Evolutionary conservation across 2,113 vertebrate species (phyloP).

Genomic region (Cavia porcellus): DNA sequence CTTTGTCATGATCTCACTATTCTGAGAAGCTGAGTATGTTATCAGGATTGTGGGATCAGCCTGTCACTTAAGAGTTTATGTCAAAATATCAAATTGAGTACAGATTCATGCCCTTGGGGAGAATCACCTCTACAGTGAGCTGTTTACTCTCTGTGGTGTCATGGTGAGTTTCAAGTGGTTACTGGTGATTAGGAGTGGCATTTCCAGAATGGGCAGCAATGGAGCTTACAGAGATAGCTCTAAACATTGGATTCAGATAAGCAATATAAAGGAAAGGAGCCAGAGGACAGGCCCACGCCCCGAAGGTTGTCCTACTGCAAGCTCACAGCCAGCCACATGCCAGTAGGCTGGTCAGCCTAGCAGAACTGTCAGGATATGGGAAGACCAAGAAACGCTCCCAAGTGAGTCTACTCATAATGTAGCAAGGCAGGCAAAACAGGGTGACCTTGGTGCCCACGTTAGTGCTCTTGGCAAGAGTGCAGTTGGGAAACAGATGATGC

Average conservation of each 20-base stretch:
- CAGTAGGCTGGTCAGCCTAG: not conserved
- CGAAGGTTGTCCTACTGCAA: not conserved
- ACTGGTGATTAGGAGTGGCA: not conserved
- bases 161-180: not conserved
- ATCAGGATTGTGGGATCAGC: constrained; percentile 39
- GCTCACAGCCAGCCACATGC: not conserved
- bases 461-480: not conserved
- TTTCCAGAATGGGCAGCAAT: not conserved
- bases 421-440: not conserved
- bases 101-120: constrained; percentile 2
- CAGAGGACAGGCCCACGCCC: not conserved
- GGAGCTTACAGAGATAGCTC: not conserved
- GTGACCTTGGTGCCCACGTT: not conserved
- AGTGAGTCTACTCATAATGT: not conserved
- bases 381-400: not conserved
- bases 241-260: not conserved
- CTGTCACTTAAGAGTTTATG: constrained; percentile 45
- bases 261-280: not conserved
- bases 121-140: not conserved
- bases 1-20: not conserved
- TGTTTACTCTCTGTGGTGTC: constrained; percentile 16
- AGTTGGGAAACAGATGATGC: not conserved
- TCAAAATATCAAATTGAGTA: constrained; percentile 19
- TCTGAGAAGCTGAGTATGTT: not conserved
- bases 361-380: not conserved